Evolutionary conservation across 2,888 invertebrate genomes (phyloP).

Genomic region (Andrena bicolor): DNA sequence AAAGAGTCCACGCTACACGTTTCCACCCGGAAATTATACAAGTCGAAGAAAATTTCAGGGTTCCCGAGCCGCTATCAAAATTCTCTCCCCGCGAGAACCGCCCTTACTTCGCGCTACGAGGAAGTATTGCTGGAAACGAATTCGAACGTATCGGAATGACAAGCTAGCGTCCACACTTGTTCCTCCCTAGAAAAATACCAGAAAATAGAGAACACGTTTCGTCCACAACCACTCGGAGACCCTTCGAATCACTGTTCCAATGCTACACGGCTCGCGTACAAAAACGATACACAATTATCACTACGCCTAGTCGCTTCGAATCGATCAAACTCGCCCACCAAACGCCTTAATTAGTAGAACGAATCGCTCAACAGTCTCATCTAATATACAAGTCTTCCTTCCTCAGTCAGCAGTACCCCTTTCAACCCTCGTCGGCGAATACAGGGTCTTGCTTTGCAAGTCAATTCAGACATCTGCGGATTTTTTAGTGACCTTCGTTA

Average conservation of each 20-base stretch:
- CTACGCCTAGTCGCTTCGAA: constrained; percentile 5
- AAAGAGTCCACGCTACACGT: neutral
- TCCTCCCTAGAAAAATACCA: constrained; percentile 26
- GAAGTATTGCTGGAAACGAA: constrained; percentile 8
- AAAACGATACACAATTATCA: constrained; percentile 14
- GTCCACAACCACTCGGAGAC: constrained; percentile 9
- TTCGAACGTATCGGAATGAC: constrained; percentile 12
- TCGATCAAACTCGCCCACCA: constrained; percentile 19
- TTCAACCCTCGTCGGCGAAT: neutral
- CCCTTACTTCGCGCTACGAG: neutral
- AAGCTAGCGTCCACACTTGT: constrained; percentile 5
- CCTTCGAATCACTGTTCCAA: constrained; percentile 6
- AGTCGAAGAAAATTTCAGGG: neutral
- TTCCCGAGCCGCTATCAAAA: neutral
- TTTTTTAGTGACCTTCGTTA: neutral
- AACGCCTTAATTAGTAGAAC: constrained; percentile 33
- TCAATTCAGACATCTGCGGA: neutral
- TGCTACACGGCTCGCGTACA: neutral
- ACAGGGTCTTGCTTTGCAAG: no score
- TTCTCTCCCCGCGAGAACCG: neutral
- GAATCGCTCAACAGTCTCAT: constrained; percentile 28
- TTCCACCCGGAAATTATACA: neutral
- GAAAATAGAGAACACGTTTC: constrained; percentile 24
- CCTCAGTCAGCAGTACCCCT: neutral
- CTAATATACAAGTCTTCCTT: constrained; percentile 19